phyloP scores from a whole-genome alignment of 2,797 vertebrate genomes.

The Molossus molossus region DNA sequence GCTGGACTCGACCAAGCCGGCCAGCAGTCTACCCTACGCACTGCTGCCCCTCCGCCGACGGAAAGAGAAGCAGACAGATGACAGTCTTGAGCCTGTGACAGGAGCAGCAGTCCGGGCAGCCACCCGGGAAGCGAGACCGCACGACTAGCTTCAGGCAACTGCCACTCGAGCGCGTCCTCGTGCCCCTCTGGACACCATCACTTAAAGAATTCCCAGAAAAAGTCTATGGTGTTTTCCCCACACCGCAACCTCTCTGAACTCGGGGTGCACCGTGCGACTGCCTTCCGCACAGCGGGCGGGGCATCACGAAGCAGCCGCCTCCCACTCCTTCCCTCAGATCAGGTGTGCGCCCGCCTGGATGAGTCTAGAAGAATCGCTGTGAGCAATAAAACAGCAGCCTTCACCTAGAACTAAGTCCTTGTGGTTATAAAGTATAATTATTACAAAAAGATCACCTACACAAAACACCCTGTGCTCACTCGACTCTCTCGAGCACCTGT shows the following conservation, averaged over 20 bases:
- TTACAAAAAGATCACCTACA: not conserved
- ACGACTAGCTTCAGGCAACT: too few species aligned
- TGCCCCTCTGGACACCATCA: not conserved
- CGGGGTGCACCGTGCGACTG: not conserved
- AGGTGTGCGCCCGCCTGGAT: not conserved
- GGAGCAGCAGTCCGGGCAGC: not conserved
- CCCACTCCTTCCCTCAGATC: not conserved
- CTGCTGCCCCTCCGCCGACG: not conserved
- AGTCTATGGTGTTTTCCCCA: too few species aligned
- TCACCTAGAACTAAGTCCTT: not conserved
- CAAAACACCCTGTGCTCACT: not conserved
- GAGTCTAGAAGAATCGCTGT: not conserved
- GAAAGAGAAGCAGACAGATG: not conserved
- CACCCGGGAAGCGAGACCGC: not conserved
- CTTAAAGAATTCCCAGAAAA: conserved; percentile 8
- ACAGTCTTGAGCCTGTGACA: not conserved
- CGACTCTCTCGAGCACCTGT: not conserved
- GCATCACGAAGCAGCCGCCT: not conserved
- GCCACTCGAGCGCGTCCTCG: too few species aligned
- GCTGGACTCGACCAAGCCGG: rapidly evolving
- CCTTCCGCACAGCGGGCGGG: not conserved
- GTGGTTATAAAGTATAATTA: not conserved
- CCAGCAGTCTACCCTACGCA: not conserved
- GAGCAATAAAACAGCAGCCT: not conserved
- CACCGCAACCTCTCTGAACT: not conserved